A percentile compares a stretch with the other conserved stretches of the same genome.
These are phyloP conservation scores for Stenurella melanura DNA, from an alignment of 2,888 invertebrate genomes.

Conservation along the genomic window DNA sequence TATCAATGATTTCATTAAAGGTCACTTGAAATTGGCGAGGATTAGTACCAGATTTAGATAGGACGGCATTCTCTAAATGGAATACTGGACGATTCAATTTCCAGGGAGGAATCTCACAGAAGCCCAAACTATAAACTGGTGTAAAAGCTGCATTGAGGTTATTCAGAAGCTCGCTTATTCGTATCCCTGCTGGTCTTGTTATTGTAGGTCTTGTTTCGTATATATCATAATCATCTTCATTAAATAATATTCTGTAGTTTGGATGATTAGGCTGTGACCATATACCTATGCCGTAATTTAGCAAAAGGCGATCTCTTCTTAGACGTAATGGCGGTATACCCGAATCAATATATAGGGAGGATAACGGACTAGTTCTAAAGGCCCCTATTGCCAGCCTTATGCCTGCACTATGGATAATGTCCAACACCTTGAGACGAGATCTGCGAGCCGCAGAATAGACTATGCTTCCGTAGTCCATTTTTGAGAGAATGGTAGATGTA, in stretches of 20 bases:
- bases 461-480: conserved; percentile 29
- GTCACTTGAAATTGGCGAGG: not conserved
- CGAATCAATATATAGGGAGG: not conserved
- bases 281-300: not conserved
- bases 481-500: conserved; percentile 1
- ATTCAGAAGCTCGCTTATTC: not conserved
- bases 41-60: no score
- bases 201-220: conserved; percentile 11
- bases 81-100: no score
- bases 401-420: conserved; percentile 9
- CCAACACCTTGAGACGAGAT: not conserved
- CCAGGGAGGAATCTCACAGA: not conserved
- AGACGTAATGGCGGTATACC: not conserved
- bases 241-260: not conserved
- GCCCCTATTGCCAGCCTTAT: conserved; percentile 22
- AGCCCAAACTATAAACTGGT: not conserved
- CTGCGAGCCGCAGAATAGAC: conserved; percentile 8
- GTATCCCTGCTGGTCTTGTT: not conserved
- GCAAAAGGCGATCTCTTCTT: not conserved
- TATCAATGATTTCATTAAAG: not conserved
- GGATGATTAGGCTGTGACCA: conserved; percentile 16
- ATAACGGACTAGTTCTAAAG: conserved; percentile 15
- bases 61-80: no score
- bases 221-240: not conserved
- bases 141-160: not conserved